Evolutionary conservation across 2,888 invertebrate species (phyloP).

Genomic region (Dynastes hyllus): DNA sequence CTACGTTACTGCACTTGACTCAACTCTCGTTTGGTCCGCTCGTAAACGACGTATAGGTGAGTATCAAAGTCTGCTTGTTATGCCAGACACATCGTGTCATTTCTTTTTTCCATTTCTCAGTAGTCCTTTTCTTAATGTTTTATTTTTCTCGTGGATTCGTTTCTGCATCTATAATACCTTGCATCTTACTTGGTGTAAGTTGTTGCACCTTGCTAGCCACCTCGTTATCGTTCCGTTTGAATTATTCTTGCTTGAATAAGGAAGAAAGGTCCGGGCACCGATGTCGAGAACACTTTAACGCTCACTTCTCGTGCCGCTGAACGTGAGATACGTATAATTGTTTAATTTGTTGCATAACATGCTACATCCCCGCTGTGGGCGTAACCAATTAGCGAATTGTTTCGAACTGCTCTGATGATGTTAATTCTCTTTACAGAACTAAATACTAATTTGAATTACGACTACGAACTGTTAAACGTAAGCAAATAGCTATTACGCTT

Average conservation of each 20-base stretch:
- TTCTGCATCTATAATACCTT: conserved; percentile 29
- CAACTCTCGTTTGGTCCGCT: conserved; percentile 6
- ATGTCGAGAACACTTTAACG: background rate
- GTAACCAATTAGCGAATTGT: conserved; percentile 21
- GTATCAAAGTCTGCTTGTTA: conserved; percentile 19
- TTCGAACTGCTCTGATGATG: conserved; percentile 13
- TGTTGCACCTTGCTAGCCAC: conserved; percentile 3
- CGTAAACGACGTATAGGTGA: conserved; percentile 28
- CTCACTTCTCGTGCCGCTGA: conserved; percentile 11
- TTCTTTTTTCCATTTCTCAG: conserved; percentile 27
- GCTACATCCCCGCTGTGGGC: conserved; percentile 8
- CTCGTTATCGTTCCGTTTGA: conserved; percentile 31
- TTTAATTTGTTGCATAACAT: conserved; percentile 33
- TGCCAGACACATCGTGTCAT: conserved; percentile 16
- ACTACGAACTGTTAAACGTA: background rate
- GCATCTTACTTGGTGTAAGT: conserved; percentile 21
- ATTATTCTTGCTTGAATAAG: conserved; percentile 1
- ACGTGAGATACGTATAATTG: conserved; percentile 29
- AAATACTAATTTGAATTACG: background rate
- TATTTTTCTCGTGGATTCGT: conserved; percentile 25
- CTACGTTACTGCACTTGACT: conserved; percentile 28
- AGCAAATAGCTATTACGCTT: background rate
- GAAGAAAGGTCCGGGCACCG: conserved; percentile 10
- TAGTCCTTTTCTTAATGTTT: conserved; percentile 13
- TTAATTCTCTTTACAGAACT: conserved; percentile 31